Percentiles rank a stretch among this genome's conserved stretches.
Conservation (phyloP, 2,888 invertebrate species). For the Agonopterix heracliana region DNA sequence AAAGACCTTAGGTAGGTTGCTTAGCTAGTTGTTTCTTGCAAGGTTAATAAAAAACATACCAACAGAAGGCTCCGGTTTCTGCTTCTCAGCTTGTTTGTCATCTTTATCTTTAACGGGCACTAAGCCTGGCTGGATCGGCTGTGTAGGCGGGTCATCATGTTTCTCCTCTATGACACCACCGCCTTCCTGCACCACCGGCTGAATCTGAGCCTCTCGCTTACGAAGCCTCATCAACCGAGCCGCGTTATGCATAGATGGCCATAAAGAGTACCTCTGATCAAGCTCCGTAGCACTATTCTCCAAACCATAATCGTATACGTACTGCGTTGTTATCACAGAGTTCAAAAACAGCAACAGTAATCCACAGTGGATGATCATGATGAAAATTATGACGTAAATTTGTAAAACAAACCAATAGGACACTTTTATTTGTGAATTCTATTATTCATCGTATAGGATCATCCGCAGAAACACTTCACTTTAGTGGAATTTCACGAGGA, state of each 20-base stretch:
- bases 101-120: neutral
- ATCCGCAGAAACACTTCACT: no score
- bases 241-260: constrained; percentile 52
- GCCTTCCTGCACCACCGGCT: neutral
- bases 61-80: neutral
- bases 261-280: constrained; percentile 36
- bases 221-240: constrained; percentile 32
- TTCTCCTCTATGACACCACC: neutral
- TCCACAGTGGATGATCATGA: constrained; percentile 39
- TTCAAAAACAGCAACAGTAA: constrained; percentile 41
- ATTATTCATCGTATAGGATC: no score
- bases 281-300: constrained; percentile 22
- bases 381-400: constrained; percentile 2
- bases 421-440: no score
- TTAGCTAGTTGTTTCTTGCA: neutral
- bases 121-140: neutral
- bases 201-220: constrained; percentile 19
- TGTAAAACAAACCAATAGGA: no score
- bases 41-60: neutral
- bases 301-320: constrained; percentile 23
- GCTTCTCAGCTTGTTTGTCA: neutral
- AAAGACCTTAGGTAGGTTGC: no score
- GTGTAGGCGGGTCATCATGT: neutral
- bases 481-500: no score
- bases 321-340: constrained; percentile 35